Evolutionary conservation across 2,113 vertebrate genomes (phyloP).

Genomic region (Ailuropoda melanoleuca): DNA sequence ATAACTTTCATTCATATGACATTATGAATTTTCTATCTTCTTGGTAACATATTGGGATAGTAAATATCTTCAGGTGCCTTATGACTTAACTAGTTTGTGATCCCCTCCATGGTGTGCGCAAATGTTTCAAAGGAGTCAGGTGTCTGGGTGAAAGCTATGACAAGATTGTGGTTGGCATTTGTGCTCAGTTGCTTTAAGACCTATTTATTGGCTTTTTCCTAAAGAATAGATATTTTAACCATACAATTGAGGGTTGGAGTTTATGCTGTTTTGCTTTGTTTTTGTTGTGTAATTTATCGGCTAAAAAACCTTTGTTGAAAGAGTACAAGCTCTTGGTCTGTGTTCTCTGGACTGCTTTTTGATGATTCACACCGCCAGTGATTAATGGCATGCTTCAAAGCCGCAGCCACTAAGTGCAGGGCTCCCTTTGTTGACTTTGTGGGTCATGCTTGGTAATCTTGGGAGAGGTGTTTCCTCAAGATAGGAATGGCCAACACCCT

Average conservation of each 20-base stretch:
- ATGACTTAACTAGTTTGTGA: conserved; percentile 22
- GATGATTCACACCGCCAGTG: not conserved
- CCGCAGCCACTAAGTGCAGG: not conserved
- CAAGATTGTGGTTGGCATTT: not conserved
- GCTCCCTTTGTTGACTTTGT: not conserved
- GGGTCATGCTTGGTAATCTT: not conserved
- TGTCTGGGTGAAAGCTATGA: conserved; percentile 20
- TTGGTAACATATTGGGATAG: conserved; percentile 1
- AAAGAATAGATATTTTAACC: not conserved
- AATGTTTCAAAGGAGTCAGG: conserved; percentile 11
- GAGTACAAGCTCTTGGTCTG: not conserved
- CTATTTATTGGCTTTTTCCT: not conserved
- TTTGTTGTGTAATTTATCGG: not conserved
- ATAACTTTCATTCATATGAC: not conserved
- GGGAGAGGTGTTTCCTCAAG: not conserved
- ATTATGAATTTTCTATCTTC: not conserved
- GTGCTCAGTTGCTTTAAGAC: not conserved
- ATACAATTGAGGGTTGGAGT: not conserved
- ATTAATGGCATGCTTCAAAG: not conserved
- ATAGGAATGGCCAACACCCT: not conserved
- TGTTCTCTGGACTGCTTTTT: not conserved
- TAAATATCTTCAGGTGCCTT: conserved; percentile 51
- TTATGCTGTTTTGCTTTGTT: not conserved
- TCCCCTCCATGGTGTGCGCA: not conserved
- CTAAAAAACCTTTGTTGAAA: conserved; percentile 13